Evolutionary conservation across 2,888 invertebrate species (phyloP), one percentile per base, ranked within the genome.

Genomic region (Tridacna crocea): DNA sequence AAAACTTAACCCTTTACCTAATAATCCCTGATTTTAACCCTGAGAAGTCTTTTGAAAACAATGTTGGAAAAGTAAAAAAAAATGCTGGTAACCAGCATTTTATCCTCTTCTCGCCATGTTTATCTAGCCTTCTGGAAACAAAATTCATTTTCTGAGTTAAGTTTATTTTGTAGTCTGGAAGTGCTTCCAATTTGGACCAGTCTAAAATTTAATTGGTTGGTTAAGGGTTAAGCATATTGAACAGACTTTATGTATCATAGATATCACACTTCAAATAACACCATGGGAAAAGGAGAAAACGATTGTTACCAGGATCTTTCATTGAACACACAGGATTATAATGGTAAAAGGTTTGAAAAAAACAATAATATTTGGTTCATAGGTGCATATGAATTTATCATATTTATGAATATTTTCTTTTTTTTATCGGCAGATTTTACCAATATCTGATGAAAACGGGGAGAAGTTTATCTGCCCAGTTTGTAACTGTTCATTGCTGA

Each of bases 401-500:
- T 4, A 36, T 36, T 36, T 4, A n/a, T 61, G 10, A 60, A 61
- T 61, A 3, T 24, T 24, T 24, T 61, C 61, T 61, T 12, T 15
- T 70, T 0, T 70, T 22, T 70, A 51, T 70, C 79, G 82, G 22
- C 89, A 94, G 94, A 94, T 94, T 73, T 88, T 93, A 60, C 94
- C 94, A 22, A 87, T 92, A 47, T 79, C 90, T 26, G 88, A 86
- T 15, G 90, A 88, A 27, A 89, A 91, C 74, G 94, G 93, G 0
- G 88, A 89, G 55, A 86, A 87, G 47, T 96, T 95, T 92, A 94
- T 95, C 68, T 97, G 97, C 92, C 96, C 96, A 24, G 96, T 96
- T 81, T 97, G 97, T 94, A 95, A 96, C 77, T 95, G 95, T 47
- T 95, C 95, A 81, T 94, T 96, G 79, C 95, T 95, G 70, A 96